Conservation (phyloP, 2,888 invertebrate species). For the Ferdinandea cuprea region DNA sequence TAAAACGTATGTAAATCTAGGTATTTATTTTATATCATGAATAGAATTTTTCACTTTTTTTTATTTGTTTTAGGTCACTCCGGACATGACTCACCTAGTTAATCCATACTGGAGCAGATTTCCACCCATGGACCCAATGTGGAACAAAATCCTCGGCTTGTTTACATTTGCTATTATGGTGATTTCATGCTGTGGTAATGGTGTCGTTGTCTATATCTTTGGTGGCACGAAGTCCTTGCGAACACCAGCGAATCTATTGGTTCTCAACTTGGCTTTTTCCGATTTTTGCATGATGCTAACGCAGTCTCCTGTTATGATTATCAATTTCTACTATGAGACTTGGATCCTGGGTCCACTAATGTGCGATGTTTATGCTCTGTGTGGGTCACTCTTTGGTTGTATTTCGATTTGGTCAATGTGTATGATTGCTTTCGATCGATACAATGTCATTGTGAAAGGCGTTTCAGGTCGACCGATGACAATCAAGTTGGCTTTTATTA, state of each 20-base stretch:
- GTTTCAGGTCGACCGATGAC: slow-evolving; percentile 83
- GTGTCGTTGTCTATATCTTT: slow-evolving; percentile 82
- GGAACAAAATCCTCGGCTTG: slow-evolving; percentile 92
- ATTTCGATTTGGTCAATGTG: slow-evolving; percentile 97
- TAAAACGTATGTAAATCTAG: no score
- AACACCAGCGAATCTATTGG: slow-evolving; percentile 95
- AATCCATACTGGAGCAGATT: slow-evolving; percentile 94
- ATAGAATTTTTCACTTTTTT: no score
- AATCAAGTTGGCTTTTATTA: slow-evolving; percentile 83
- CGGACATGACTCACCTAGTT: slow-evolving; percentile 87
- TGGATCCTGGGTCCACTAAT: slow-evolving; percentile 86
- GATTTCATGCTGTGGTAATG: slow-evolving; percentile 82
- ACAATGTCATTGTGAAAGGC: slow-evolving; percentile 96
- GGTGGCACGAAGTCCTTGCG: slow-evolving; percentile 85
- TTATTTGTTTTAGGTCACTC: slow-evolving; percentile 83
- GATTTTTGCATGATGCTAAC: slow-evolving; percentile 92
- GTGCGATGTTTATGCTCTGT: slow-evolving; percentile 94
- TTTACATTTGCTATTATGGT: slow-evolving; percentile 90
- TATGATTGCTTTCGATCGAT: slow-evolving; percentile 96
- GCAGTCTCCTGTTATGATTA: slow-evolving; percentile 82
- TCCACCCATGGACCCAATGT: slow-evolving; percentile 94
- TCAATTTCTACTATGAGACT: slow-evolving; percentile 82
- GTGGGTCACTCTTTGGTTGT: slow-evolving; percentile 94
- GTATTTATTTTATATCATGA: no score
- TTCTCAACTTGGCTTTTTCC: slow-evolving; percentile 95